These are phyloP conservation scores for Sphaeridia pumilis DNA, from an alignment of 2,888 invertebrate species.

Conservation along the genomic window DNA sequence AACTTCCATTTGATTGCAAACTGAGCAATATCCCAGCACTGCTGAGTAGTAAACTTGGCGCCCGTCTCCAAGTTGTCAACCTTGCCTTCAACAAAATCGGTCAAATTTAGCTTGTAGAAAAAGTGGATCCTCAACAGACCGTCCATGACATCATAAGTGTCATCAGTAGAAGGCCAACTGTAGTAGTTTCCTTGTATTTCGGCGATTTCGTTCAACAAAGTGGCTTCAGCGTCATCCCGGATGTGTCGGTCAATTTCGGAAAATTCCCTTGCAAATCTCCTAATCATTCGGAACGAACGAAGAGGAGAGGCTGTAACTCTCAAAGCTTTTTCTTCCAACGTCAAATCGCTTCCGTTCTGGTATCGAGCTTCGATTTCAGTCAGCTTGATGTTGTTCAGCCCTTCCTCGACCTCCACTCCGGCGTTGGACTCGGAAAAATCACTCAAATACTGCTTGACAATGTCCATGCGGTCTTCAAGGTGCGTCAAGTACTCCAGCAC, in stretches of 20 bases:
- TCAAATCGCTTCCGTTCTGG: background rate
- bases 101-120: constrained; percentile 29
- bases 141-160: constrained; percentile 33
- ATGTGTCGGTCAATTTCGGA: constrained; percentile 13
- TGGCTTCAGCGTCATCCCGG: constrained; percentile 11
- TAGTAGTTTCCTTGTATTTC: constrained; percentile 26
- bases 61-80: constrained; percentile 26
- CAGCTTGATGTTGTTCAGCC: constrained; percentile 1
- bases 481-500: constrained; percentile 26
- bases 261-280: constrained; percentile 18
- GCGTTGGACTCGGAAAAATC: constrained; percentile 33
- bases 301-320: constrained; percentile 16
- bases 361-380: background rate
- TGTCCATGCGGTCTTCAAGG: constrained; percentile 26
- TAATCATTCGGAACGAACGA: constrained; percentile 16
- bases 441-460: constrained; percentile 26
- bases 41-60: constrained; percentile 28
- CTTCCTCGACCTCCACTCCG: constrained; percentile 18
- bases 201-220: constrained; percentile 28
- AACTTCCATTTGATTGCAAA: constrained; percentile 31
- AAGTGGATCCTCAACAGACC: constrained; percentile 33
- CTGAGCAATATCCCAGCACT: constrained; percentile 31
- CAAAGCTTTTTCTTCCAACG: constrained; percentile 3
- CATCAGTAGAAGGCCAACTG: constrained; percentile 29
- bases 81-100: constrained; percentile 26